Base-by-base conservation (phyloP, 2,113 vertebrate genomes). In the Odocoileus virginianus region DNA sequence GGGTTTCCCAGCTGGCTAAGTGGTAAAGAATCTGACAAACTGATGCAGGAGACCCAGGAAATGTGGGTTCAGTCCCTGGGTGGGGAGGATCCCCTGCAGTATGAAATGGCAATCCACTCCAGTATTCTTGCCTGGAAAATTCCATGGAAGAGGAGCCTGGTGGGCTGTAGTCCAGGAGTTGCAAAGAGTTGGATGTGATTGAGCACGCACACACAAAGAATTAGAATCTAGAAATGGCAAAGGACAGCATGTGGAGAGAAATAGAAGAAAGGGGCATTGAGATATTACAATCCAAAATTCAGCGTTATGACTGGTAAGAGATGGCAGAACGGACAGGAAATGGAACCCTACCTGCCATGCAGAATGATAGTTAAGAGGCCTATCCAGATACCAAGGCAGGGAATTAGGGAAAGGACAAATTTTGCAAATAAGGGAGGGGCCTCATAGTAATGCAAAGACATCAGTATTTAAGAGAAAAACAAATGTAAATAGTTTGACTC, bases 11-110 rank as follows among this genome's bases (percentile, higher is more conserved):
- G 23, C 36, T 76, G 71, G 23, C 23, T 43, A 40, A 76, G 71
- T 43, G 71, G 71, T 43, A 25, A 23, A 36, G 23, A 74, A 25
- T 74, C 36, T 40, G n/a, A 36, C 67, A 71, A 36, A 71, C n/a
- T 0, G 0, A 40, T 74, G 67, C 36, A 74, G 67, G 36, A 40
- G 6, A 76, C 71, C 5, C 36, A 76, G 23, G 71, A 76, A 43
- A 76, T 43, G 12, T 0, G 12, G 6, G 71, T 43, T 76, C 0
- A 0, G 43, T 76, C 40, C 36, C 40, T 76, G 6, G 23, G 23
- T 76, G 13, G 1, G 71, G 12, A 76, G 12, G 71, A 43, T 76
- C 23, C 23, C 40, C 71, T 76, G 71, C 21, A 27, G 12, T 76
- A 76, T 23, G 71, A 76, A 76, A 27, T 27, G 71, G 23, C 71